Evolutionary conservation across 2,888 invertebrate genomes (phyloP).

Genomic region (Agriopis leucophaearia): DNA sequence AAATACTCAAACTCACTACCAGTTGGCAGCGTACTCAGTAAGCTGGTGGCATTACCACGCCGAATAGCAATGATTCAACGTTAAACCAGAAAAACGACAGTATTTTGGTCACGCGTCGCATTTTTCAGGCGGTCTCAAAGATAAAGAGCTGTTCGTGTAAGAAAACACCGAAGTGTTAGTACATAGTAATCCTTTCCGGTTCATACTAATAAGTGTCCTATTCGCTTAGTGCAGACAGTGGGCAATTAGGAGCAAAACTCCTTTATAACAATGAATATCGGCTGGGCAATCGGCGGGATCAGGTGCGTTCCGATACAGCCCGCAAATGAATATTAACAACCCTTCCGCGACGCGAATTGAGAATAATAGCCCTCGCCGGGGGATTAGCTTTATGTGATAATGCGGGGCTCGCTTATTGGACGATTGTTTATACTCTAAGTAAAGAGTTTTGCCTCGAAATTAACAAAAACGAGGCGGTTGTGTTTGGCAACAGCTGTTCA

Average conservation of each 20-base stretch:
- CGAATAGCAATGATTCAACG: no score
- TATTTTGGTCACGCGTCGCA: no score
- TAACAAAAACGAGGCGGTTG: not conserved
- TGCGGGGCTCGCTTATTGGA: constrained; percentile 18
- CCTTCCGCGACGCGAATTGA: constrained; percentile 76
- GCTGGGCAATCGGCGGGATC: constrained; percentile 45
- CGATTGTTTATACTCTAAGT: constrained; percentile 19
- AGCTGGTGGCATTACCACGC: no score
- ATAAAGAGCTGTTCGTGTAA: no score
- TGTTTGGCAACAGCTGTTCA: not conserved
- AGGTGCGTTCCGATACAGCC: constrained; percentile 55
- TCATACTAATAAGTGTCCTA: no score
- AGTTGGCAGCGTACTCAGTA: no score
- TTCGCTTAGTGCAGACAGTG: not conserved
- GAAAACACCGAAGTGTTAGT: no score
- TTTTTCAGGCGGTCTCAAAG: no score
- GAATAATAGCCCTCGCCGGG: constrained; percentile 73
- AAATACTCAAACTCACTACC: no score
- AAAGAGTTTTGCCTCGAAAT: constrained; percentile 9
- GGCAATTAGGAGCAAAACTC: constrained; percentile 9
- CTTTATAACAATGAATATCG: constrained; percentile 40
- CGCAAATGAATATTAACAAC: constrained; percentile 82
- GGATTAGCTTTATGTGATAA: constrained; percentile 70
- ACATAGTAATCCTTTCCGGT: no score
- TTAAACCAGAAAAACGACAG: no score